Evolutionary conservation across 1,140 invertebrate genomes (phyloP).

Genomic region (Zaprionus inermis): DNA sequence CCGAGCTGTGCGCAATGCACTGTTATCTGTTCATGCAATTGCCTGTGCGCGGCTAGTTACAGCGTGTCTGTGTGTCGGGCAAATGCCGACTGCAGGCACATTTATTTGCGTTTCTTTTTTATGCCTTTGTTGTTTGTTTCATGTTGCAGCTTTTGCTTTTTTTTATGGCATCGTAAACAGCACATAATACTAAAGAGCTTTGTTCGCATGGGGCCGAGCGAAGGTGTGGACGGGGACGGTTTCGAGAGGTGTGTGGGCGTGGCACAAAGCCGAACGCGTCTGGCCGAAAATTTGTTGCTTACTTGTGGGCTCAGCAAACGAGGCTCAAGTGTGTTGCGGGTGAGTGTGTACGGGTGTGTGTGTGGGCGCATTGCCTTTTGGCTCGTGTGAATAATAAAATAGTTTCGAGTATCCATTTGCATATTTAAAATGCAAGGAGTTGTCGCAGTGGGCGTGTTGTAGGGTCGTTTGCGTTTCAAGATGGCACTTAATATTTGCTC

Average conservation of each 20-base stretch:
- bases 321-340: background rate
- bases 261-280: constrained; percentile 27
- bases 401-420: constrained; percentile 55
- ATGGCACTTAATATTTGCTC: constrained; percentile 50
- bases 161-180: constrained; percentile 56
- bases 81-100: background rate
- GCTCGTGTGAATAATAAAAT: constrained; percentile 56
- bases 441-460: background rate
- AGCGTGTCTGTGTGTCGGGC: constrained; percentile 4
- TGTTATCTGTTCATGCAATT: background rate
- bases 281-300: constrained; percentile 47
- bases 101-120: constrained; percentile 25
- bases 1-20: too few relatives aligned
- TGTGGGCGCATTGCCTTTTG: constrained; percentile 35
- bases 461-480: constrained; percentile 20
- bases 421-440: constrained; percentile 46
- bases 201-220: background rate
- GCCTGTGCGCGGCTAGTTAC: background rate
- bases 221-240: background rate
- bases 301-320: constrained; percentile 10
- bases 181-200: constrained; percentile 56
- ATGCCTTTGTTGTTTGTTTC: constrained; percentile 46
- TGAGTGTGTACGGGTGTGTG: constrained; percentile 8
- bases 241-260: background rate
- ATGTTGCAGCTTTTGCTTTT: constrained; percentile 39